These are phyloP conservation scores for Phallusia fumigata DNA, from an alignment of 23 tunicate genomes.

Conservation along the genomic window DNA sequence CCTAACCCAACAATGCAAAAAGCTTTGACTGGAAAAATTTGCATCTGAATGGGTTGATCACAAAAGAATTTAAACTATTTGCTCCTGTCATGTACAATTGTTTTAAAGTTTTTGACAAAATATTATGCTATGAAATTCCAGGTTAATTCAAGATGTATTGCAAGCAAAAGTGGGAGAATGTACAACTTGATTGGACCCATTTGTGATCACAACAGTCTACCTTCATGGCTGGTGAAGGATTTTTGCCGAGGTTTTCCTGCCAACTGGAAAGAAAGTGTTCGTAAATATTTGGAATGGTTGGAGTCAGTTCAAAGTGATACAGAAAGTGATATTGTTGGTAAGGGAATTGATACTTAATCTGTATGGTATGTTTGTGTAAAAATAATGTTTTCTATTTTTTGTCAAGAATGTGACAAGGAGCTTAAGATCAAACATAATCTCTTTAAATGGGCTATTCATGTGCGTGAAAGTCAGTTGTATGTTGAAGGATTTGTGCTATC, in stretches of 20 bases:
- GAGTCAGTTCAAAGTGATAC: conserved; percentile 21
- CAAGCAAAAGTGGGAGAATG: conserved; percentile 16
- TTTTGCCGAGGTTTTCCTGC: conserved; percentile 40
- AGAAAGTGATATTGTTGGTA: conserved; percentile 20
- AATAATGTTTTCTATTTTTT: not conserved
- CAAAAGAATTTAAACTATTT: no score
- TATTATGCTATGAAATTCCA: not conserved
- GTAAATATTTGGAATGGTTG: conserved; percentile 40
- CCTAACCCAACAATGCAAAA: no score
- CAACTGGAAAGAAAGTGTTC: conserved; percentile 26
- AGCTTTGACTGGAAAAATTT: no score
- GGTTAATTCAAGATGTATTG: conserved; percentile 32
- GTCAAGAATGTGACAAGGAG: not conserved
- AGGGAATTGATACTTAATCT: not conserved
- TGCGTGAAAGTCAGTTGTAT: conserved; percentile 1
- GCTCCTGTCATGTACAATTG: no score
- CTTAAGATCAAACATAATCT: not conserved
- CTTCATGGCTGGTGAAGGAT: conserved; percentile 33
- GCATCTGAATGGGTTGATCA: no score
- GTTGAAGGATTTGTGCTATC: conserved; percentile 34
- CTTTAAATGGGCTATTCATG: conserved; percentile 25
- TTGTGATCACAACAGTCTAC: conserved; percentile 26
- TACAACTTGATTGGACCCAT: conserved; percentile 39
- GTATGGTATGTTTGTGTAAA: no score
- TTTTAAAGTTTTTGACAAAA: not conserved